Evolutionary conservation across 2,113 vertebrate species (phyloP).

Genomic region (Zapornia atra): DNA sequence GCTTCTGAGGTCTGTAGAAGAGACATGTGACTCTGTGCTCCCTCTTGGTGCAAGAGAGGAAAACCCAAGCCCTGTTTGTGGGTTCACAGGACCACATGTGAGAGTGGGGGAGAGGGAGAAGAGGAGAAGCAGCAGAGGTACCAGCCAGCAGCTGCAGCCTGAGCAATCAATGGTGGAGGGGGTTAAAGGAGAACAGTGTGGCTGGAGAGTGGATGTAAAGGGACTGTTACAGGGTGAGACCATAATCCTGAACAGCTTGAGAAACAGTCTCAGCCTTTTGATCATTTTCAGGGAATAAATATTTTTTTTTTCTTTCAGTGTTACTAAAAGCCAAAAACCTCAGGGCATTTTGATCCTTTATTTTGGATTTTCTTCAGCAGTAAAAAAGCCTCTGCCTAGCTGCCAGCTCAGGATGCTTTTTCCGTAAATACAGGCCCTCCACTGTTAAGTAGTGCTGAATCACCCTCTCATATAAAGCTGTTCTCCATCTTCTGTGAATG

Average conservation of each 20-base stretch:
- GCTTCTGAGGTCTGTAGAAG: neutral
- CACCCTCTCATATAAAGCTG: neutral
- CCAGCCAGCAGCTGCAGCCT: neutral
- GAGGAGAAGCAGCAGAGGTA: neutral
- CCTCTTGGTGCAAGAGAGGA: accelerated
- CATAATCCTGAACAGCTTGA: neutral
- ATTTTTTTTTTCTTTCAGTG: neutral
- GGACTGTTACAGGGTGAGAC: neutral
- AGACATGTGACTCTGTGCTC: neutral
- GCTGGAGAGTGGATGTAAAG: neutral
- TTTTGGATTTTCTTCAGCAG: neutral
- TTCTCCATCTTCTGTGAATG: neutral
- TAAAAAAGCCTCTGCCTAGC: neutral
- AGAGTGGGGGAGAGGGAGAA: neutral
- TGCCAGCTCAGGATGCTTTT: neutral
- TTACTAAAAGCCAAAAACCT: neutral
- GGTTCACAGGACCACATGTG: neutral
- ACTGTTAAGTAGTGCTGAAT: neutral
- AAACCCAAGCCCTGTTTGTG: neutral
- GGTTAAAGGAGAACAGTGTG: neutral
- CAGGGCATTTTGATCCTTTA: neutral
- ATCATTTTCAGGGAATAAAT: neutral
- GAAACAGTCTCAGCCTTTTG: neutral
- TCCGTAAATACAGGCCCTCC: neutral
- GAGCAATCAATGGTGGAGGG: accelerated